Base-by-base conservation (phyloP, 2,797 vertebrate species). In the Phylloscopus collybita region DNA sequence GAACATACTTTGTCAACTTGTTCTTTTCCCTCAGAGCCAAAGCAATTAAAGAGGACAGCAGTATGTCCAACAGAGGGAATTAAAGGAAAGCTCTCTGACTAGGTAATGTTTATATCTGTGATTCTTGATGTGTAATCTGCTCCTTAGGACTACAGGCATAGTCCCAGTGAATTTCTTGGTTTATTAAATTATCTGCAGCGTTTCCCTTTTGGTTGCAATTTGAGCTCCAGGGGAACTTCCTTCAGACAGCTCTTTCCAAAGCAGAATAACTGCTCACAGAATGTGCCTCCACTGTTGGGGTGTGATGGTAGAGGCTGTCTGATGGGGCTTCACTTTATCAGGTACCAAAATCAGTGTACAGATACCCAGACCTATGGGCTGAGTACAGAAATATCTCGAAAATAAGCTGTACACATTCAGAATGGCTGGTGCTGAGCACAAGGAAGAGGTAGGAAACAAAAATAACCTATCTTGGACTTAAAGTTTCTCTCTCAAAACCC, bases 241-340 rank as follows among this genome's bases (percentile, higher is more conserved):
- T 91, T 82, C 50, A 67, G 74, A 49, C 0, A 0, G 9, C 20
- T 88, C 26, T 72, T 80, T 86, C 38, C 50, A 42, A 40, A 76
- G 75, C 2, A 73, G 27, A 29, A 42, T 66, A 32, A 51, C 15
- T 9, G 2, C 30, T 81, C 30, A 7, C 20, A 71, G 60, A 27
- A 54, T 14, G 36, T 49, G 30, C 30, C 22, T 86, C 38, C 0
- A 0, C 45, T 27, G 10, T 8, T 0, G 0, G 7, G 14, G 10
- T 50, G 17, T 44, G 85, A 14, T 61, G 56, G 13, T 30, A 72
- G 44, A 64, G 19, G 20, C 53, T 76, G 13, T 30, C 21, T 67
- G 45, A 57, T 61, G 19, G 25, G 71, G 5, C 25, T 84, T 40
- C 49, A 26, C 13, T 30, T 10, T 5, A 0, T 29, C 51, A 62